Evolutionary conservation across 1,140 invertebrate species (phyloP).

Genomic region (Mylabris phalerata): DNA sequence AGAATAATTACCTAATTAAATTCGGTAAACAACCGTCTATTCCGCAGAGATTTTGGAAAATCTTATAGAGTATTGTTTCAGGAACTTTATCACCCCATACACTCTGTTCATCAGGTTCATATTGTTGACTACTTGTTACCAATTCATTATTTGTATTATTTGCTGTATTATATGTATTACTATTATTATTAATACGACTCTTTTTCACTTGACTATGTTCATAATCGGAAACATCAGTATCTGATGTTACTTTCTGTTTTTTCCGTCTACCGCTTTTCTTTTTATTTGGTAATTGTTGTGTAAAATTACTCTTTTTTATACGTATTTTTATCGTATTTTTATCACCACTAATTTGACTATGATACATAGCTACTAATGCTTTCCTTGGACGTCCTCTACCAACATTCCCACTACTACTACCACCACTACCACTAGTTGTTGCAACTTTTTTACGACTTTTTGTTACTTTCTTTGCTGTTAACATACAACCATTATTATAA

Average conservation of each 20-base stretch:
- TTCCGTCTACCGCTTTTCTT: conserved; percentile 46
- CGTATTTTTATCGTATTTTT: conserved; percentile 57
- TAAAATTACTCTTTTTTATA: conserved; percentile 52
- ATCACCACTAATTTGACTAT: conserved; percentile 53
- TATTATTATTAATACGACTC: conserved; percentile 24
- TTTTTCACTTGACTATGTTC: conserved; percentile 42
- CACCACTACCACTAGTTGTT: no score
- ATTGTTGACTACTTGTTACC: conserved; percentile 35
- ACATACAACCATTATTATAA: no score
- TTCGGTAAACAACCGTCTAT: conserved; percentile 65
- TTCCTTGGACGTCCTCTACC: conserved; percentile 38
- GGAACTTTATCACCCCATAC: conserved; percentile 55
- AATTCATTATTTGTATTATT: no score
- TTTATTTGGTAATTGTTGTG: conserved; percentile 37
- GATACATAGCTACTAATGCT: conserved; percentile 42
- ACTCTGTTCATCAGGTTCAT: conserved; percentile 47
- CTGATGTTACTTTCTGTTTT: conserved; percentile 41
- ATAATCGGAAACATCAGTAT: conserved; percentile 47
- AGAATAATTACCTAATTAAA: conserved; percentile 52
- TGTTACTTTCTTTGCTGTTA: no score
- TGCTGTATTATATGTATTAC: conserved; percentile 2
- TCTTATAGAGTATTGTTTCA: conserved; percentile 57
- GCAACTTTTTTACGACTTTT: no score
- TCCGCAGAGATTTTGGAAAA: conserved; percentile 60
- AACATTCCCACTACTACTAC: no score